A percentile compares a stretch with the other conserved stretches of the same genome.
Conservation (phyloP, 2,888 invertebrate genomes). For the Perizoma flavofasciatum region DNA sequence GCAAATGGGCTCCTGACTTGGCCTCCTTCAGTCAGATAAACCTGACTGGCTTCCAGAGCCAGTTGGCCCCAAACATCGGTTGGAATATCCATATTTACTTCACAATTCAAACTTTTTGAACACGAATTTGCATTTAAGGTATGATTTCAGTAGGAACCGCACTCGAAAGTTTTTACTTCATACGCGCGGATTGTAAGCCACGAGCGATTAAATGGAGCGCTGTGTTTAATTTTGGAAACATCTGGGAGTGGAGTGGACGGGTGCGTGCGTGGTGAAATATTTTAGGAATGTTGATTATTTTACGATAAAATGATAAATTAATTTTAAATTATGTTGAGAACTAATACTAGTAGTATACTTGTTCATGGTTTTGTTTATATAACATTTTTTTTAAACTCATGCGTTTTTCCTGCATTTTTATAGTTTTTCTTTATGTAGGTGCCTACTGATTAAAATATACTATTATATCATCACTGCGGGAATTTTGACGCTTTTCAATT, state of each 20-base stretch:
- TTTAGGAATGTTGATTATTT: slow-evolving; percentile 47
- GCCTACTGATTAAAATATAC: too few relatives aligned
- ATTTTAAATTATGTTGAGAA: too few relatives aligned
- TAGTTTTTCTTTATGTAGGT: too few relatives aligned
- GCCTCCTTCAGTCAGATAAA: slow-evolving; percentile 92
- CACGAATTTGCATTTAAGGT: slow-evolving; percentile 50
- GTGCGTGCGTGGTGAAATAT: slow-evolving; percentile 52
- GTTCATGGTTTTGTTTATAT: too few relatives aligned
- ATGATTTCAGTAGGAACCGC: slow-evolving; percentile 38
- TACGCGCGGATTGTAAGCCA: slow-evolving; percentile 61
- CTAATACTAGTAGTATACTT: too few relatives aligned
- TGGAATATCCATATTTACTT: slow-evolving; percentile 85
- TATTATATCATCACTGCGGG: too few relatives aligned
- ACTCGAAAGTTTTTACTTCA: slow-evolving; percentile 59
- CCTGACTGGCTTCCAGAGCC: slow-evolving; percentile 93
- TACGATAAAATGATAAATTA: too few relatives aligned
- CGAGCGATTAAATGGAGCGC: slow-evolving; percentile 67
- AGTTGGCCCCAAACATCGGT: slow-evolving; percentile 95
- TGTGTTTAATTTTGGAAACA: slow-evolving; percentile 79
- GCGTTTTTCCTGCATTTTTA: too few relatives aligned
- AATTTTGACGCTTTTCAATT: too few relatives aligned
- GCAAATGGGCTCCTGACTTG: slow-evolving; percentile 92
- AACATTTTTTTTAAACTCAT: too few relatives aligned
- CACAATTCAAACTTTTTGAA: slow-evolving; percentile 38
- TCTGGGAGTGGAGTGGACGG: slow-evolving; percentile 65